phyloP scores from a whole-genome alignment of 2,113 vertebrate genomes.

The Heterotilapia buettikoferi region DNA sequence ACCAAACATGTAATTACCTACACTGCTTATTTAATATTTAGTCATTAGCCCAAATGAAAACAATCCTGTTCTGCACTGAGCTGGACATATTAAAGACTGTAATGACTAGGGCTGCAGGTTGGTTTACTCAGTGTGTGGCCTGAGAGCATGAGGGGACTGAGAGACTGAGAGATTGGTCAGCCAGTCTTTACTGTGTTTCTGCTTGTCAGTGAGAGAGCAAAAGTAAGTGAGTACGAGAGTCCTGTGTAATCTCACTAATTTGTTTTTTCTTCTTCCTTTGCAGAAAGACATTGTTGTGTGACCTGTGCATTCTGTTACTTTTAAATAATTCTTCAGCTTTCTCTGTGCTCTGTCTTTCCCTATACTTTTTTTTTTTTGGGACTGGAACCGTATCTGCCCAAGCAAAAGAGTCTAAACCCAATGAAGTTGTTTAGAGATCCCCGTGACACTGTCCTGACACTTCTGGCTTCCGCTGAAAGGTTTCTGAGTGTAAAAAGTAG shows the following conservation, averaged over 20 bases:
- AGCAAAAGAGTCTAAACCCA: slow-evolving; percentile 9
- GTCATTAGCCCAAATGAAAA: slow-evolving; percentile 67
- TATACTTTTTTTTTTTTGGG: background rate
- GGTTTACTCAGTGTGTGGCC: slow-evolving; percentile 43
- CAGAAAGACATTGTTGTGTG: background rate
- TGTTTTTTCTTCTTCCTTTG: background rate
- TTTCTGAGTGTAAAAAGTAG: slow-evolving; percentile 26
- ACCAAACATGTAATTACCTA: slow-evolving; percentile 57
- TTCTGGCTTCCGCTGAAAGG: slow-evolving; percentile 34
- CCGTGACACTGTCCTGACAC: slow-evolving; percentile 45
- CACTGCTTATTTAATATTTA: slow-evolving; percentile 64
- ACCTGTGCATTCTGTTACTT: background rate
- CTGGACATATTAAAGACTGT: slow-evolving; percentile 38
- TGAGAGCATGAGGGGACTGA: background rate
- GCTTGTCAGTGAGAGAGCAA: background rate
- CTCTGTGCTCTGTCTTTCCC: background rate
- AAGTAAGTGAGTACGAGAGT: background rate
- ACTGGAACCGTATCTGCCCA: background rate
- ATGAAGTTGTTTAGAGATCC: slow-evolving; percentile 37
- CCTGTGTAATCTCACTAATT: background rate
- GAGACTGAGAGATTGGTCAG: background rate
- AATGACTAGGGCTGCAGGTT: slow-evolving; percentile 31
- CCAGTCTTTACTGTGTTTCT: background rate
- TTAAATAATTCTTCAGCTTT: background rate
- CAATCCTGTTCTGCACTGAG: slow-evolving; percentile 40